Base-by-base conservation (phyloP, 1,140 invertebrate genomes). In the Propsilocerus akamusi region DNA sequence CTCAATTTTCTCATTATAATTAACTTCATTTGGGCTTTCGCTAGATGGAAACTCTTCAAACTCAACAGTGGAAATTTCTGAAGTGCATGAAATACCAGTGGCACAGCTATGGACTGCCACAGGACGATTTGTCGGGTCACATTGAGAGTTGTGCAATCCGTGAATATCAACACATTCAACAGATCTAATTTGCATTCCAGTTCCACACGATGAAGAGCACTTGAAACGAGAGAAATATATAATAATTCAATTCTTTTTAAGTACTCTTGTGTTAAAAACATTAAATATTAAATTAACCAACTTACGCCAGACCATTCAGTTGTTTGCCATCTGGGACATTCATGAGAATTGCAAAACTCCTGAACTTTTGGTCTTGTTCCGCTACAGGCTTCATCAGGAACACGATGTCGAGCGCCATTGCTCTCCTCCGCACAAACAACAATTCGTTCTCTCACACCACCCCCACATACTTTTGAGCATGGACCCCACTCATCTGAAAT, bases 131-230 rank as follows among this genome's bases (percentile, higher is more conserved):
- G 61, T 55, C 1, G 68, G 68, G 53, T 75, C 68, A 54, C 76
- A 79, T 50, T 70, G 59, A 64, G 54, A 58, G 55, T 60, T 66
- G 49, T 61, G 60, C 58, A 56, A 61, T 46, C 62, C 59, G 50
- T 66, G 57, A 11, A 56, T 54, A 54, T 70, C 68, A 57, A 80
- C 71, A 63, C 88, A 94, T 58, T 86, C 77, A n/a, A 92, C 83
- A 17, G 73, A 77, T 24, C 88, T 71, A 4, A 80, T 82, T 66
- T 86, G 84, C n/a, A 82, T 68, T 0, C 88, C 87, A 62, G 76
- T 77, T 4, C 86, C 89, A 59, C 88, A 93, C 2, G 79, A 80
- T 7, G 80, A 80, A n/a, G 86, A 90, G 61, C 88, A 93, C 87
- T 91, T 63, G 25, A 63, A 61, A 53, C n/a, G 53, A 46, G 20